phyloP scores from a whole-genome alignment of 2,113 vertebrate species.

The Ciconia maguari region DNA sequence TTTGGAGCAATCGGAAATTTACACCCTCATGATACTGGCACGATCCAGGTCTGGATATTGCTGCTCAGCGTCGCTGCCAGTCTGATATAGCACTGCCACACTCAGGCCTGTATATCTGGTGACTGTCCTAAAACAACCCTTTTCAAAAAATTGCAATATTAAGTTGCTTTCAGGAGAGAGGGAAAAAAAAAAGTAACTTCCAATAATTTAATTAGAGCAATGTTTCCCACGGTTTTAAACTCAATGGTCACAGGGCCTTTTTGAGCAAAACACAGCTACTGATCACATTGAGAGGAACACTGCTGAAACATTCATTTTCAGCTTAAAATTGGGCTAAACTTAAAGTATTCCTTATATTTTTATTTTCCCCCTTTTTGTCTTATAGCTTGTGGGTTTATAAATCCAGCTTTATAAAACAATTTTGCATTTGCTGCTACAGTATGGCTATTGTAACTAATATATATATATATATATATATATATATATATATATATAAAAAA shows the following conservation, averaged over 20 bases:
- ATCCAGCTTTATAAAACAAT: neutral
- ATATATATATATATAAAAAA: neutral
- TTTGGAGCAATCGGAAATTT: neutral
- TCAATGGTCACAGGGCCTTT: neutral
- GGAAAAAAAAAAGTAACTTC: accelerated
- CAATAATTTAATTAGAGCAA: neutral
- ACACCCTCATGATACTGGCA: neutral
- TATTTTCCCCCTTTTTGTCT: neutral
- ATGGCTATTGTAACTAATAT: neutral
- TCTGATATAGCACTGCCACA: conserved; percentile 6
- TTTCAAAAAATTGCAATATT: neutral
- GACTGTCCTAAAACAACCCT: neutral
- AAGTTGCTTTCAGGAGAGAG: neutral
- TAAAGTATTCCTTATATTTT: neutral
- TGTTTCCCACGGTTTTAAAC: neutral
- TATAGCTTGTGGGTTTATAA: neutral
- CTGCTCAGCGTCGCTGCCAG: neutral
- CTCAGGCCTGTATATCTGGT: neutral
- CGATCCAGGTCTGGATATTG: neutral
- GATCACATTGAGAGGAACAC: neutral
- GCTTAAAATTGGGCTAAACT: neutral
- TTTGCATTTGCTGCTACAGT: neutral
- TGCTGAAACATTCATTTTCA: neutral
- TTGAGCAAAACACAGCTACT: neutral
- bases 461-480: neutral